These are phyloP conservation scores for Phania funesta DNA, from an alignment of 2,888 invertebrate genomes.

Conservation along the genomic window DNA sequence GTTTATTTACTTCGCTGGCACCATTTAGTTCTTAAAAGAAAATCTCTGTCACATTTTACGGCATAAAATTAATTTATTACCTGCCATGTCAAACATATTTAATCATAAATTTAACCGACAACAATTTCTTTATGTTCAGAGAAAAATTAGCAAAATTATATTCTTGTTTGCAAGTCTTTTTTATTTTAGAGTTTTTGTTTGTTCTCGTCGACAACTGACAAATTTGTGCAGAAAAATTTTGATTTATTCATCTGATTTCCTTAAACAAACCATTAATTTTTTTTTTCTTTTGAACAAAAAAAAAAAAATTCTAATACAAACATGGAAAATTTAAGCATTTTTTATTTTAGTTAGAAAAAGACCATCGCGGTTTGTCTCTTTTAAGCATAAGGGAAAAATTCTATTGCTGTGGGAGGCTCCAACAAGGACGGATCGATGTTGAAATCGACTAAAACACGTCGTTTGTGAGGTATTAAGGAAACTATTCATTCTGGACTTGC, in stretches of 20 bases:
- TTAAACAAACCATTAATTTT: not conserved
- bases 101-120: slow-evolving; percentile 17
- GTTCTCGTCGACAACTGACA: slow-evolving; percentile 41
- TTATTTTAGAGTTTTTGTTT: slow-evolving; percentile 26
- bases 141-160: not conserved
- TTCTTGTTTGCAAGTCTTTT: slow-evolving; percentile 28
- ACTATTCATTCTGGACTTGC: too few relatives aligned
- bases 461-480: too few relatives aligned
- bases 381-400: not conserved
- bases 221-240: slow-evolving; percentile 34
- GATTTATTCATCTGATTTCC: not conserved
- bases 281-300: too few relatives aligned
- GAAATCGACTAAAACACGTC: too few relatives aligned
- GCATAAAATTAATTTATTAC: slow-evolving; percentile 32
- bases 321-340: too few relatives aligned
- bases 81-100: slow-evolving; percentile 11
- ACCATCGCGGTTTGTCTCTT: too few relatives aligned
- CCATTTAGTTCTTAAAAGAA: slow-evolving; percentile 13
- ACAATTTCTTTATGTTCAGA: too few relatives aligned
- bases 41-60: slow-evolving; percentile 6
- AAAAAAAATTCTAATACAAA: not conserved
- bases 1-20: slow-evolving; percentile 22
- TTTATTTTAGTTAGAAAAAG: not conserved
- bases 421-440: too few relatives aligned
- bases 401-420: too few relatives aligned